phyloP scores from a whole-genome alignment of 2,888 invertebrate genomes.

The Ormyrus rosae region DNA sequence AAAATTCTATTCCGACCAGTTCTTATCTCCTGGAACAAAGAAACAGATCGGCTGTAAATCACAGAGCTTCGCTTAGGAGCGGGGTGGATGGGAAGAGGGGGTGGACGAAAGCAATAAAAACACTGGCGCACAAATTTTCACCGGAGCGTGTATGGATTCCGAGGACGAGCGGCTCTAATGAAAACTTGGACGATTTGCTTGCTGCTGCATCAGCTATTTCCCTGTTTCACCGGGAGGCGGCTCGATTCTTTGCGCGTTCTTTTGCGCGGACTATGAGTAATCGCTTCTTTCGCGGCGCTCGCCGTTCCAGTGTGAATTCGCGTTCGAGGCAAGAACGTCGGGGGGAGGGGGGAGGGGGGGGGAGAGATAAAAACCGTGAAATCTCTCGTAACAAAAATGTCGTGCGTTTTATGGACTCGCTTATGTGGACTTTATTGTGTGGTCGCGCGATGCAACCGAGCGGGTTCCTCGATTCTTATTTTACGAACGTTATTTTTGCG shows the following conservation, averaged over 20 bases:
- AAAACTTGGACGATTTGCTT: slow-evolving; percentile 33
- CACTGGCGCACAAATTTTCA: slow-evolving; percentile 4
- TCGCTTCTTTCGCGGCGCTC: neutral
- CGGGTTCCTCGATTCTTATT: neutral
- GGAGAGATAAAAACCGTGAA: slow-evolving; percentile 20
- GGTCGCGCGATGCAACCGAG: neutral
- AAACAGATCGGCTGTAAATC: slow-evolving; percentile 35
- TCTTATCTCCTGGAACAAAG: slow-evolving; percentile 32
- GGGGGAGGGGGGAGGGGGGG: neutral
- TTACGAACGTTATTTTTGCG: neutral
- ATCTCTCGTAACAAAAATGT: slow-evolving; percentile 37
- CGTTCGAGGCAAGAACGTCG: neutral
- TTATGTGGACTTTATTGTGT: slow-evolving; percentile 30
- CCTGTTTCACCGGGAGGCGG: neutral
- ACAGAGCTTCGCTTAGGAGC: neutral
- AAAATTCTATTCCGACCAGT: slow-evolving; percentile 35
- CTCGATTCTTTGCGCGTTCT: neutral
- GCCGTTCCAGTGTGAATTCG: neutral
- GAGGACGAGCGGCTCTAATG: slow-evolving; percentile 26
- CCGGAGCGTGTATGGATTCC: neutral
- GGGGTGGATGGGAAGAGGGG: neutral
- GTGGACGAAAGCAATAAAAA: slow-evolving; percentile 20
- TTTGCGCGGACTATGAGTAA: slow-evolving; percentile 22
- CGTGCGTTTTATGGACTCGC: slow-evolving; percentile 6
- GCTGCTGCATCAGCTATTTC: slow-evolving; percentile 40